Percentiles rank a stretch among this genome's conserved stretches.
phyloP scores from a whole-genome alignment of 2,113 vertebrate genomes.

The Xiphophorus couchianus region DNA sequence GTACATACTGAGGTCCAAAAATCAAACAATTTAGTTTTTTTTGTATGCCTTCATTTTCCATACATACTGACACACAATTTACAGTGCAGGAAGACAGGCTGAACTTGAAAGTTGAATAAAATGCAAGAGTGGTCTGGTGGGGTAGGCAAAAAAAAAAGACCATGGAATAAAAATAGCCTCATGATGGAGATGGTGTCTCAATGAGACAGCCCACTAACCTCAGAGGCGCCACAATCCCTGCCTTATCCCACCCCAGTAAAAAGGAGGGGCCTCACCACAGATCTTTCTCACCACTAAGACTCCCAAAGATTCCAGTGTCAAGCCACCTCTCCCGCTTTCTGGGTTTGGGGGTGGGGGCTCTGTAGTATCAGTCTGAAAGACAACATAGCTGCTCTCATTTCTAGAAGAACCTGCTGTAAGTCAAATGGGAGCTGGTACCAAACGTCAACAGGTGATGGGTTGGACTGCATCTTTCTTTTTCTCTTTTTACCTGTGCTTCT shows the following conservation, averaged over 20 bases:
- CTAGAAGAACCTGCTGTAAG: conserved; percentile 20
- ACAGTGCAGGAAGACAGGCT: conserved; percentile 39
- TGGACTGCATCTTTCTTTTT: conserved; percentile 12
- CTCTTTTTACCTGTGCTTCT: not conserved
- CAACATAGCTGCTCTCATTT: conserved; percentile 38
- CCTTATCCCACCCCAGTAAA: conserved; percentile 71
- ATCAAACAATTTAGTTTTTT: conserved; percentile 48
- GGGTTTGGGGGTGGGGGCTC: conserved; percentile 48
- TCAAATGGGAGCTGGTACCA: conserved; percentile 12
- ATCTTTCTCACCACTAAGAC: conserved; percentile 70
- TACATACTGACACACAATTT: conserved; percentile 52
- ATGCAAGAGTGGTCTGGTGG: conserved; percentile 38
- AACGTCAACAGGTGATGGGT: conserved; percentile 43
- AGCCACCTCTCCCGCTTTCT: conserved; percentile 52
- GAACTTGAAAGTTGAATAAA: conserved; percentile 33
- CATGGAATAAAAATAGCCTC: conserved; percentile 80
- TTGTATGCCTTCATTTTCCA: conserved; percentile 67
- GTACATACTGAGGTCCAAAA: conserved; percentile 66
- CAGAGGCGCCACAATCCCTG: conserved; percentile 81
- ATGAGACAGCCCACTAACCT: conserved; percentile 81
- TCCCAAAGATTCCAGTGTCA: conserved; percentile 64
- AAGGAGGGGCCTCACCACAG: conserved; percentile 77
- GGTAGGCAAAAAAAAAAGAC: conserved; percentile 46
- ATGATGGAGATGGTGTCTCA: conserved; percentile 81
- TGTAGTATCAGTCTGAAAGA: conserved; percentile 33